Evolutionary conservation across 2,113 vertebrate genomes (phyloP).

Genomic region (Scortum barcoo): DNA sequence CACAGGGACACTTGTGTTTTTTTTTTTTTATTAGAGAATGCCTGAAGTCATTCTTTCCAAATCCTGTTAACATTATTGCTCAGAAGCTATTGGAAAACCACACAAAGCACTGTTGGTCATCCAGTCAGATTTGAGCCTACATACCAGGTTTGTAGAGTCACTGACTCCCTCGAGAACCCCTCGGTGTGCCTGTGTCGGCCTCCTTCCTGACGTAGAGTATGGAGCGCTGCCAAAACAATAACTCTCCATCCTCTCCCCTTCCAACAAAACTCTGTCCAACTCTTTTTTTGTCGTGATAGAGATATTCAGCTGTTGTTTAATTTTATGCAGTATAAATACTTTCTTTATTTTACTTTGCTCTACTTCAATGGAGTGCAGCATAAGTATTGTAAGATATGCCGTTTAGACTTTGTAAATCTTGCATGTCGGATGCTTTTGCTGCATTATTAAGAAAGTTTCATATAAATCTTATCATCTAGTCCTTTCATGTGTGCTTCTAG

Average conservation of each 20-base stretch:
- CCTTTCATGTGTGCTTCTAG: not conserved
- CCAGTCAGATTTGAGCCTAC: not conserved
- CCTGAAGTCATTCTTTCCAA: not conserved
- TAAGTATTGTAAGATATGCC: not conserved
- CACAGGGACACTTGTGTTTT: not conserved
- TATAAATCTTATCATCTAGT: not conserved
- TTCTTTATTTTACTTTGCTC: not conserved
- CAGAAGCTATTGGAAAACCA: not conserved
- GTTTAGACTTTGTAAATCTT: not conserved
- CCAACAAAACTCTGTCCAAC: constrained; percentile 5
- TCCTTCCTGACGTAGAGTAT: constrained; percentile 5
- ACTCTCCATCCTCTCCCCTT: constrained; percentile 20
- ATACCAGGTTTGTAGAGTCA: constrained; percentile 64
- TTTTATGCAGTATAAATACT: not conserved
- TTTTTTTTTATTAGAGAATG: not conserved
- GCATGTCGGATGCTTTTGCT: not conserved
- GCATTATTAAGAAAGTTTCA: not conserved
- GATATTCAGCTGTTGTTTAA: constrained; percentile 3
- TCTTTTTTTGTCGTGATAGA: constrained; percentile 21
- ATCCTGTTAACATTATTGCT: not conserved
- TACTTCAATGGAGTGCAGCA: not conserved
- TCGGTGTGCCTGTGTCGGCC: not conserved
- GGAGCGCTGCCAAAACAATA: constrained; percentile 28
- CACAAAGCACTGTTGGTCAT: not conserved
- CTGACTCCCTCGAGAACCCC: constrained; percentile 22